Evolutionary conservation across 2,797 vertebrate genomes (phyloP).

Genomic region (Malacoraja senta): DNA sequence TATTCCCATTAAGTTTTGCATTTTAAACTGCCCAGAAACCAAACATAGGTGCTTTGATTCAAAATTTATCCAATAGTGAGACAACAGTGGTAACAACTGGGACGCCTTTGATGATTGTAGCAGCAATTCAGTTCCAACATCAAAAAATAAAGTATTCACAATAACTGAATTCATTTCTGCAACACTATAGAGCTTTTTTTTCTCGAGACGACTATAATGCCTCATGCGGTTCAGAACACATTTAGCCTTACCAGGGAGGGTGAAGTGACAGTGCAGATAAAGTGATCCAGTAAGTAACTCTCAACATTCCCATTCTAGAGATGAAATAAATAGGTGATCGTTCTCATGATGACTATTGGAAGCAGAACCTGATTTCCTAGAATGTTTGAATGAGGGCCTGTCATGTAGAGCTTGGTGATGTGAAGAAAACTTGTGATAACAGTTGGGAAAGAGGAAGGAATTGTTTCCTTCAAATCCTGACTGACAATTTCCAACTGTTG

Average conservation of each 20-base stretch:
- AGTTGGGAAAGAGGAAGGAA: background rate
- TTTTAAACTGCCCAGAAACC: background rate
- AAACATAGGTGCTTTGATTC: background rate
- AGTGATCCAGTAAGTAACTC: background rate
- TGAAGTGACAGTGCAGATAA: background rate
- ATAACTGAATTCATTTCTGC: background rate
- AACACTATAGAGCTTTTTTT: background rate
- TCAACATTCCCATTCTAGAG: background rate
- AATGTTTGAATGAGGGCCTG: background rate
- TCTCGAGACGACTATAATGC: background rate
- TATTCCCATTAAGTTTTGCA: background rate
- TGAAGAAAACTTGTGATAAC: background rate
- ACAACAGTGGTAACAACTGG: background rate
- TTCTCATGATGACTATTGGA: background rate
- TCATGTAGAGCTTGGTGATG: background rate
- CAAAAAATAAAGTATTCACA: background rate
- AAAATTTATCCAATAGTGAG: background rate
- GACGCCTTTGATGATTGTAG: background rate
- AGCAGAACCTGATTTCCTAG: background rate
- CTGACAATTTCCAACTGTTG: background rate
- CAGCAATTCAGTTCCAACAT: background rate
- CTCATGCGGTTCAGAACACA: background rate
- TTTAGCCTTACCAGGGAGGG: background rate
- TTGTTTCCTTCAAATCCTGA: background rate
- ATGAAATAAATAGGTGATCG: background rate